Base-by-base conservation (phyloP, 2,797 vertebrate species). In the Nyctibius grandis region DNA sequence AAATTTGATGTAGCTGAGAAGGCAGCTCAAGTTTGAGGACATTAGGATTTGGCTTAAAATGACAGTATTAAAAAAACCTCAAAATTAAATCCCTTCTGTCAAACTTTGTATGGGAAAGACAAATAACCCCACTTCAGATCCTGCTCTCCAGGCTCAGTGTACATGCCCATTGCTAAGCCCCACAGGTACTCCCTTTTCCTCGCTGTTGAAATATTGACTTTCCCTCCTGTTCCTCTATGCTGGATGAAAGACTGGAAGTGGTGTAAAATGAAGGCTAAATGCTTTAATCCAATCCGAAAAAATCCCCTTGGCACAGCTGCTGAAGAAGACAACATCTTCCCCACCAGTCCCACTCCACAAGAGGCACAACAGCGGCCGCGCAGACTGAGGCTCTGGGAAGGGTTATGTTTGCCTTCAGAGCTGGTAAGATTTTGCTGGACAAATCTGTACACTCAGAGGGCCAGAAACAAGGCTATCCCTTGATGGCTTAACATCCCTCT, bases 1-100 rank as follows among this genome's bases (percentile, higher is more conserved):
- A 94, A 95, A 96, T 86, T 54, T 90, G 73, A 65, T 34, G 36
- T 45, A 93, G 63, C 18, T 84, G 50, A 56, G 45, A 87, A 91
- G 31, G 59, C 59, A 91, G 65, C 26, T 93, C 51, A 34, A 4
- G 56, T 91, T 75, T 56, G 74, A 88, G 80, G 61, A 79, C 63
- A 31, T 78, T 56, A 86, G 19, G 29, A 86, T 92, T 85, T 91
- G 73, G 54, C 73, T 94, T 91, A 69, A 91, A 91, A 78, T 33
- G 40, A 28, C 21, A 69, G 16, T 38, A 42, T 75, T 78, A 45
- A 84, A 93, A 88, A 48, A 0, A 1, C 36, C 16, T 9, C 34
- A 95, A 75, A 84, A 51, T 31, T 44, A 54, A 77, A 12, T 78
- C 4, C 33, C 4, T 70, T 81, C 38, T 79, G 26, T 69, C 26